A percentile compares a stretch with the other conserved stretches of the same genome.
Conservation (phyloP, 2,113 vertebrate species). For the Pithys albifrons region DNA sequence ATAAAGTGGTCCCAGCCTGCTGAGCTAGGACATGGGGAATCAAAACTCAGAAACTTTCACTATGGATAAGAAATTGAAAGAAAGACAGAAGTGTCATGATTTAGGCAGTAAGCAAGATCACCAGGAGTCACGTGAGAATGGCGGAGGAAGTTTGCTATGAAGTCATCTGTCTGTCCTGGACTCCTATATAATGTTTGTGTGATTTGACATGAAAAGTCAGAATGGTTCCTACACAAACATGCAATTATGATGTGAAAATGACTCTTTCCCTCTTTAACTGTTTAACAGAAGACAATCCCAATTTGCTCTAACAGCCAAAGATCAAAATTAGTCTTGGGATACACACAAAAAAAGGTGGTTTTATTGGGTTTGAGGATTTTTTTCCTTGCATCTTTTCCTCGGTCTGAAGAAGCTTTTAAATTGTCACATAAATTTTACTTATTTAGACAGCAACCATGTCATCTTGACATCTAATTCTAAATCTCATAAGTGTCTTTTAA, state of each 20-base stretch:
- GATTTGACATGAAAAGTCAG: background rate
- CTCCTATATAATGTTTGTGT: background rate
- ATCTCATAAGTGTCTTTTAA: constrained; percentile 9
- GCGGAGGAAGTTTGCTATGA: background rate
- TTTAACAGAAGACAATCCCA: background rate
- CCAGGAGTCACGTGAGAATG: background rate
- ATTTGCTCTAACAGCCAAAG: background rate
- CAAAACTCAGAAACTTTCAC: background rate
- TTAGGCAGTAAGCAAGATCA: background rate
- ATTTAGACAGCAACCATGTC: constrained; percentile 39
- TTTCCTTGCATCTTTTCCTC: background rate
- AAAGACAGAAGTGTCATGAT: background rate
- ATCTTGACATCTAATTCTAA: constrained; percentile 24
- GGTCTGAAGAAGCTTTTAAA: constrained; percentile 35
- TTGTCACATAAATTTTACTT: constrained; percentile 47
- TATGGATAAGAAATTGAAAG: background rate
- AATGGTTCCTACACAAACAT: background rate
- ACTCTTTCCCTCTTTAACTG: background rate
- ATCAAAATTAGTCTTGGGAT: background rate
- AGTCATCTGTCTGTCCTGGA: background rate
- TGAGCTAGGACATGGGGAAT: background rate
- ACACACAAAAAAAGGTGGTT: background rate
- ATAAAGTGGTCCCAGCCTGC: no score
- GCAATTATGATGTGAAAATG: background rate
- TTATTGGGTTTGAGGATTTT: background rate